Percentiles rank a stretch among this genome's conserved stretches.
Conservation (phyloP, 2,888 invertebrate species). For the Torymus tubicola region DNA sequence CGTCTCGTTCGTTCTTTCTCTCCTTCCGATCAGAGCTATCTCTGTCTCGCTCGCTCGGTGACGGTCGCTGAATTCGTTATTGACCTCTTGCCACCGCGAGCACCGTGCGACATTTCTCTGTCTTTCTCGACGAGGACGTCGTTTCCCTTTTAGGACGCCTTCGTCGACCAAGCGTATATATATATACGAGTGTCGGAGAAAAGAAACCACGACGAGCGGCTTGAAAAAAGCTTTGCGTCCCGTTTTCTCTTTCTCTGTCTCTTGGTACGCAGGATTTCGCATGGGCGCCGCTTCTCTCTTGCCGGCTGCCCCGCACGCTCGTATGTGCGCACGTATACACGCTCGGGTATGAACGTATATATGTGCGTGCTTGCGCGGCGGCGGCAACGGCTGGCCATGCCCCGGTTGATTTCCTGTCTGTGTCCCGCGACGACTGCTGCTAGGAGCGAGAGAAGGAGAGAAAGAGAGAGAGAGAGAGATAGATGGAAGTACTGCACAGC, state of each 20-base stretch:
- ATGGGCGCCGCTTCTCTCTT: constrained; percentile 3
- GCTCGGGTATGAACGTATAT: constrained; percentile 8
- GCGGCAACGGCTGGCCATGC: constrained; percentile 38
- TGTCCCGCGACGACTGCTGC: constrained; percentile 18
- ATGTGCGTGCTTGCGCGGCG: constrained; percentile 30
- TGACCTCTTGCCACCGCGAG: constrained; percentile 17
- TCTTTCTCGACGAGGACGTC: neutral
- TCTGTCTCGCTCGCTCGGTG: neutral
- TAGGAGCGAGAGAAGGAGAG: constrained; percentile 3
- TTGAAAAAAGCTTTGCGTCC: constrained; percentile 12
- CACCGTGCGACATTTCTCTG: neutral
- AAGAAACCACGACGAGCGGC: neutral
- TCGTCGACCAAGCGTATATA: too few relatives aligned
- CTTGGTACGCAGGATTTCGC: constrained; percentile 5
- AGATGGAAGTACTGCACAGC: constrained; percentile 18
- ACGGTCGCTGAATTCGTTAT: constrained; percentile 42
- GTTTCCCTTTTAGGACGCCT: constrained; percentile 26
- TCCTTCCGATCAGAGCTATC: neutral
- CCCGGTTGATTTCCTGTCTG: constrained; percentile 51
- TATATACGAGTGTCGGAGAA: neutral
- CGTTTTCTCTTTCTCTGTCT: neutral
- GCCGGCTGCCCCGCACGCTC: neutral
- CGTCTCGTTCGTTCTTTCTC: constrained; percentile 35
- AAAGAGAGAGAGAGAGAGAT: constrained; percentile 30
- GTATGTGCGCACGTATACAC: neutral